Evolutionary conservation across 2,113 vertebrate species (phyloP).

Genomic region (Cyanoderma ruficeps): DNA sequence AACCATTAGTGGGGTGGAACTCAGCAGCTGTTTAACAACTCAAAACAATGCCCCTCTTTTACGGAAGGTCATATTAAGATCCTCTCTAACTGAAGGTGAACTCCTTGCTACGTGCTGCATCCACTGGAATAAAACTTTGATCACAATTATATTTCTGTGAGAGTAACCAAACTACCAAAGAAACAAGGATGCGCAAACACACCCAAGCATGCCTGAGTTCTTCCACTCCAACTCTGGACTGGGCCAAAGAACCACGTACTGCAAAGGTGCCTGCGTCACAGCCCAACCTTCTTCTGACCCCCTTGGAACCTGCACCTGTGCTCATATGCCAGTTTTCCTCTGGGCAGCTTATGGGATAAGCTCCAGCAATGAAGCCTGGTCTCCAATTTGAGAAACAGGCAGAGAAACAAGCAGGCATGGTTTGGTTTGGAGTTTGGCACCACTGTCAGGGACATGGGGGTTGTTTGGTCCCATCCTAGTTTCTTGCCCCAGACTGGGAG

Average conservation of each 20-base stretch:
- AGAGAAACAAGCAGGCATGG: background rate
- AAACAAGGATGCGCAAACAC: background rate
- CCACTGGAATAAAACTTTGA: background rate
- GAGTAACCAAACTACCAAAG: background rate
- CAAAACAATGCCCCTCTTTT: slow-evolving; percentile 16
- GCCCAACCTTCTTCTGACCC: background rate
- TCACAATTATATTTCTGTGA: background rate
- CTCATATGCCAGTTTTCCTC: background rate
- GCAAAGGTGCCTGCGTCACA: background rate
- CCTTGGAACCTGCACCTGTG: background rate
- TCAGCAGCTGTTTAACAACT: slow-evolving; percentile 46
- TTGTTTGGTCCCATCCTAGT: background rate
- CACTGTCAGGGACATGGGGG: background rate
- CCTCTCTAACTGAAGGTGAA: slow-evolving; percentile 3
- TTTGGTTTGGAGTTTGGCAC: background rate
- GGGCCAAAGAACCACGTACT: background rate
- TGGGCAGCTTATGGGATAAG: background rate
- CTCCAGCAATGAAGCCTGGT: background rate
- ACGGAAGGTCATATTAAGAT: background rate
- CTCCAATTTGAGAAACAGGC: background rate
- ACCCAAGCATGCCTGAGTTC: background rate
- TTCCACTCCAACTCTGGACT: background rate
- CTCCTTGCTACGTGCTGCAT: background rate
- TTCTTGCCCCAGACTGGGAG: background rate
- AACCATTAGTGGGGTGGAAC: slow-evolving; percentile 27